Conservation (phyloP, 2,113 vertebrate genomes). For the Eublepharis macularius region DNA sequence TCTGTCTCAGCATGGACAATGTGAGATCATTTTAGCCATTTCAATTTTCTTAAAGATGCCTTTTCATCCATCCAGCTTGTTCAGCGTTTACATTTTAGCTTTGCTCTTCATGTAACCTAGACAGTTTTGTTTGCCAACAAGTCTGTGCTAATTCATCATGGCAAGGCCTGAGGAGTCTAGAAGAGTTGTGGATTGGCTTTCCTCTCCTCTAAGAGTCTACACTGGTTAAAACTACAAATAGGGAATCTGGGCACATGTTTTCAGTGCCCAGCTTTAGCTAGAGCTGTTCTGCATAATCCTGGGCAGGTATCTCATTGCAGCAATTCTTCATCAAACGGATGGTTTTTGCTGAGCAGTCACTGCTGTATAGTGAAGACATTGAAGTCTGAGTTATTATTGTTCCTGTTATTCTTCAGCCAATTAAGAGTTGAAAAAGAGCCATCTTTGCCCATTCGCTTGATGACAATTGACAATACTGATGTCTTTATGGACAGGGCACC, state of each 20-base stretch:
- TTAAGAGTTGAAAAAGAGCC: not conserved
- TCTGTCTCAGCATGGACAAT: not conserved
- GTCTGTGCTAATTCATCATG: not conserved
- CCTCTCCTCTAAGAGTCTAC: not conserved
- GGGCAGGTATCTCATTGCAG: not conserved
- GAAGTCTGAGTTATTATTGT: not conserved
- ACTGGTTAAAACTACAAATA: not conserved
- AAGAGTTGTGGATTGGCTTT: not conserved
- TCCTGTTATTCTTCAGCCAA: not conserved
- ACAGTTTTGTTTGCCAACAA: not conserved
- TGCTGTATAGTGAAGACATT: not conserved
- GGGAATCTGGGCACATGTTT: not conserved
- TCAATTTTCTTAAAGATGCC: not conserved
- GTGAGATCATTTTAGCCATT: constrained; percentile 2
- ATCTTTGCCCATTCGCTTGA: not conserved
- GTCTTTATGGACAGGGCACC: too few species aligned
- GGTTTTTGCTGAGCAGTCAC: not conserved
- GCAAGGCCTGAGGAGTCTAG: not conserved
- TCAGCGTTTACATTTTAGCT: not conserved
- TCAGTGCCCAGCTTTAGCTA: not conserved
- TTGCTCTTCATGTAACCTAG: constrained; percentile 6
- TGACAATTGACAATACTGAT: not conserved
- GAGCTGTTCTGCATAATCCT: not conserved
- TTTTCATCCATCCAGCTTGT: not conserved
- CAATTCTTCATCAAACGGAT: not conserved